These are phyloP conservation scores for Rhodophaea formosa DNA, from an alignment of 2,888 invertebrate genomes.

Conservation along the genomic window DNA sequence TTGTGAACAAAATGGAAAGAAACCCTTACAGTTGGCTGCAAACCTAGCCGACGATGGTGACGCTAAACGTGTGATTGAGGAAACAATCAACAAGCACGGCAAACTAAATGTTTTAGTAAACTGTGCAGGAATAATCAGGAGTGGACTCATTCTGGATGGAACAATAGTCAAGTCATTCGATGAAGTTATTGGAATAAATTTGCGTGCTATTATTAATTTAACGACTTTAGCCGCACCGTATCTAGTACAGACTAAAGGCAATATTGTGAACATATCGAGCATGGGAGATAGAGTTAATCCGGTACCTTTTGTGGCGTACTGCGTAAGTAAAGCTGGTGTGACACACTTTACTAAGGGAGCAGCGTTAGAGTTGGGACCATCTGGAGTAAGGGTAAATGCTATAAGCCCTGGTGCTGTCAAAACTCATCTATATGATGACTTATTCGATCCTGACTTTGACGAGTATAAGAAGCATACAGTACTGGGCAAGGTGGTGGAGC, in stretches of 20 bases:
- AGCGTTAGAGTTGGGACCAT: conserved; percentile 84
- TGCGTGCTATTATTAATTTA: conserved; percentile 28
- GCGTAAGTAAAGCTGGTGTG: conserved; percentile 40
- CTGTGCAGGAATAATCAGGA: conserved; percentile 28
- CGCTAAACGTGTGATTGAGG: conserved; percentile 25
- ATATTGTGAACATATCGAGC: conserved; percentile 32
- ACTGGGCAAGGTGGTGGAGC: no score
- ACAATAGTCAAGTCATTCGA: conserved; percentile 29
- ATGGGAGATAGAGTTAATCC: conserved; percentile 13
- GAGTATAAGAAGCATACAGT: no score
- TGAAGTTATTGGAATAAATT: conserved; percentile 28
- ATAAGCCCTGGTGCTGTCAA: conserved; percentile 42
- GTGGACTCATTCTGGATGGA: conserved; percentile 19
- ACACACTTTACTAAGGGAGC: conserved; percentile 38
- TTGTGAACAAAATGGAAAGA: conserved; percentile 22
- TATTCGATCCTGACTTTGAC: no score
- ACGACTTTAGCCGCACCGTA: conserved; percentile 29
- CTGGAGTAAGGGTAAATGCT: conserved; percentile 85
- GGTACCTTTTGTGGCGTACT: conserved; percentile 30
- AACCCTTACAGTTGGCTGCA: conserved; percentile 28
- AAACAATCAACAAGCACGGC: conserved; percentile 29
- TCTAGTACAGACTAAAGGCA: conserved; percentile 29
- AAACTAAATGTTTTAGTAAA: conserved; percentile 36
- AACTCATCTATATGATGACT: conserved; percentile 71
- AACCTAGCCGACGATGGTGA: conserved; percentile 31